Conservation (phyloP, 2,797 vertebrate species). For the Cacajao melanocephalus region DNA sequence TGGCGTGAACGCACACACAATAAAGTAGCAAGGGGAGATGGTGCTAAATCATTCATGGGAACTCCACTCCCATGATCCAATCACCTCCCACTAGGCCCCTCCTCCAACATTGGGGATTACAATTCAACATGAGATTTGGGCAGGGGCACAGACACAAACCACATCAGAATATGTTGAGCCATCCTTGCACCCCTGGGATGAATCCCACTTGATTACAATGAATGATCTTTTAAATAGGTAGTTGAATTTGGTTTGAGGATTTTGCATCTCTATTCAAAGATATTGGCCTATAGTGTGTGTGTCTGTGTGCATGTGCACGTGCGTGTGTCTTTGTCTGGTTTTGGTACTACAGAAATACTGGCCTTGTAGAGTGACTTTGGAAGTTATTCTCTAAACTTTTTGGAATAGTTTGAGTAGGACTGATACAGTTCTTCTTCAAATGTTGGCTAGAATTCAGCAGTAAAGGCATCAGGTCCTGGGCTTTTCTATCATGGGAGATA, state of each 20-base stretch:
- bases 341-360: not conserved
- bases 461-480: not conserved
- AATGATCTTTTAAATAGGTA: not conserved
- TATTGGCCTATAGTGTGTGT: not conserved
- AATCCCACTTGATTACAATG: not conserved
- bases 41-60: not conserved
- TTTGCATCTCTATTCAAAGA: not conserved
- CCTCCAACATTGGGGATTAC: not conserved
- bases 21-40: not conserved
- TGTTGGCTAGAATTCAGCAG: not conserved
- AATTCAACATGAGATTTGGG: not conserved
- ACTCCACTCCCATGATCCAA: not conserved
- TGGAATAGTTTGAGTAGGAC: not conserved
- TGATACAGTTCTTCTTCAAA: not conserved
- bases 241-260: not conserved
- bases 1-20: not conserved
- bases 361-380: not conserved
- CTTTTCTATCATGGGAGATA: not conserved
- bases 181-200: not conserved
- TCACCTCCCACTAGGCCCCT: not conserved
- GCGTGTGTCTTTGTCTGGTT: not conserved
- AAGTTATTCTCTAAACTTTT: not conserved
- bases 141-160: not conserved
- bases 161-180: not conserved
- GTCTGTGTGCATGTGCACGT: too few species aligned